Evolutionary conservation across 2,888 invertebrate species (phyloP), one percentile per base, ranked within the genome.

Genomic region (Zeuzera pyrina): DNA sequence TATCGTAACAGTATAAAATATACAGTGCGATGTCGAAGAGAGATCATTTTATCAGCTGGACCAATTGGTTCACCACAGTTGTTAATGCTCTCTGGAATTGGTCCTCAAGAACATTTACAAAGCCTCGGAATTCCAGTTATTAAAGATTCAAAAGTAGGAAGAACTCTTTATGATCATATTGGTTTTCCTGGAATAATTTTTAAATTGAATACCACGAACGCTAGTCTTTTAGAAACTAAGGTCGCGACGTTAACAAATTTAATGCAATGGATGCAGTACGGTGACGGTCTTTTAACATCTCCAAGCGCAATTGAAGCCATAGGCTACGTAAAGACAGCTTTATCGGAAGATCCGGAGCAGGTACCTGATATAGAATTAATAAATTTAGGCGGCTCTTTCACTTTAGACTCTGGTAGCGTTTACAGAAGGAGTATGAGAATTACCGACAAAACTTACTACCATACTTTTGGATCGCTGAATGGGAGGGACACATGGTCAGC

Each of bases 31-130:
- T 91, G 91, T 3, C 85, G 85, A 24, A 91, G 91, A 52, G 95
- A 95, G 74, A 88, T 97, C 0, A 91, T 97, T 38, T 55, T 97
- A 12, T 90, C 92, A 6, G 94, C 93, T 0, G 97, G 97, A 1
- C 87, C 95, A 1, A 89, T 97, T 39, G 93, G 92, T 49, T 92
- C 94, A 0, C 95, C 97, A 0, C 96, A 97, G 63, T 60, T 97
- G 10, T 85, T 97, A n/a, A 93, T 97, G 93, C 68, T 97, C 2
- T 95, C 95, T 3, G 95, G 95, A 7, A 60, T 88, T 8, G 88
- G 88, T 0, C 87, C 87, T 0, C 63, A 67, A 36, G 70, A 87
- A 38, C 84, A 89, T 51, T 69, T 90, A 2, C 59, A 83, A 36
- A 67, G 78, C 5, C 67, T 88, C 3, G 83, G 81, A 0, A 86